A percentile compares a stretch with the other conserved stretches of the same genome.
Conservation (phyloP, 2,797 vertebrate genomes). For the Chromis chromis region DNA sequence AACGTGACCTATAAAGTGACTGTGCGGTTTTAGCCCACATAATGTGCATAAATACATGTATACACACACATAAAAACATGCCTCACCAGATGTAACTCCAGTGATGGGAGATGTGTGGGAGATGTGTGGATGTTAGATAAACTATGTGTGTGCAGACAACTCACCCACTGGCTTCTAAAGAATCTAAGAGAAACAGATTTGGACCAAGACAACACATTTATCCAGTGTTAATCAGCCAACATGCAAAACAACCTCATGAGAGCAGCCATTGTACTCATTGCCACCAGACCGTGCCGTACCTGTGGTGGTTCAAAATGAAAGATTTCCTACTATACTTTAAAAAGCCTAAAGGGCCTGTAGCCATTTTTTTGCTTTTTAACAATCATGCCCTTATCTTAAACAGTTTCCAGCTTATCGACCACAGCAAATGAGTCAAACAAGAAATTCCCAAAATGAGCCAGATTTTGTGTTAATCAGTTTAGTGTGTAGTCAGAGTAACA, state of each 20-base stretch:
- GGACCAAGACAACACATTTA: slow-evolving; percentile 63
- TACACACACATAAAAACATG: background rate
- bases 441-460: background rate
- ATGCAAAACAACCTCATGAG: slow-evolving; percentile 56
- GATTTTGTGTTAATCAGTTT: background rate
- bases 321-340: slow-evolving; percentile 17
- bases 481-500: background rate
- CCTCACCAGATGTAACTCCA: background rate
- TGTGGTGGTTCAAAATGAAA: slow-evolving; percentile 31
- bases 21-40: slow-evolving; percentile 32
- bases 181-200: slow-evolving; percentile 58
- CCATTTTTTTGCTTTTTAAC: background rate
- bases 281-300: slow-evolving; percentile 25
- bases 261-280: slow-evolving; percentile 48
- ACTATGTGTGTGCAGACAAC: slow-evolving; percentile 25
- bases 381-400: background rate
- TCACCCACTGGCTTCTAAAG: slow-evolving; percentile 15
- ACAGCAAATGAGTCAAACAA: background rate
- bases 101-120: slow-evolving; percentile 24
- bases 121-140: slow-evolving; percentile 39
- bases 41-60: background rate
- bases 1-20: slow-evolving; percentile 36
- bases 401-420: background rate
- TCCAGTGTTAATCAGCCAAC: slow-evolving; percentile 48
- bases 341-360: slow-evolving; percentile 12